Percentiles rank a stretch among this genome's conserved stretches.
phyloP scores from a whole-genome alignment of 2,797 vertebrate species.

The Channa striata region DNA sequence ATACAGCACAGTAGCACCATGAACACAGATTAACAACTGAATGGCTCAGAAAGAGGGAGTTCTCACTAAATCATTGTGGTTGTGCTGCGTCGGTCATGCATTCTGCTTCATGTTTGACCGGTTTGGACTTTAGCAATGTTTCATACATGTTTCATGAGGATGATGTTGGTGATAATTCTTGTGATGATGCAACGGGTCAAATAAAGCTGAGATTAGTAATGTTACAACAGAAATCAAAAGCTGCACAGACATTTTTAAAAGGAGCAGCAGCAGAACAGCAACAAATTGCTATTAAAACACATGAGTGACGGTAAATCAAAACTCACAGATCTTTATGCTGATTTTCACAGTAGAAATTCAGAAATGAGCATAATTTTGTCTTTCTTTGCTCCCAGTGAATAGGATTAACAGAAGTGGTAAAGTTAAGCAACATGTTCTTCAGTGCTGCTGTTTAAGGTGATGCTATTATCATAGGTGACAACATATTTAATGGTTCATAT shows the following conservation, averaged over 20 bases:
- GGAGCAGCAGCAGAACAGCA: not conserved
- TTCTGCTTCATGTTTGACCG: slow-evolving; percentile 19
- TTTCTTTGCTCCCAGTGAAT: too few relatives aligned
- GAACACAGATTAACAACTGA: slow-evolving; percentile 53
- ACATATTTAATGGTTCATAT: not conserved
- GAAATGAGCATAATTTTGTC: too few relatives aligned
- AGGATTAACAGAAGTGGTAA: too few relatives aligned
- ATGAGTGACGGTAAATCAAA: too few relatives aligned
- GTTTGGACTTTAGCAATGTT: not conserved
- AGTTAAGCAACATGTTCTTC: not conserved
- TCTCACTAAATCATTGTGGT: slow-evolving; percentile 16
- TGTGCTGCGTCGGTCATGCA: not conserved
- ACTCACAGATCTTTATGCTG: too few relatives aligned
- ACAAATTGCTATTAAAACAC: not conserved
- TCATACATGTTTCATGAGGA: not conserved
- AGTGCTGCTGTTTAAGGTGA: not conserved
- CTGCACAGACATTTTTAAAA: not conserved
- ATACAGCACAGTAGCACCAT: not conserved
- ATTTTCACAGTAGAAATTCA: too few relatives aligned
- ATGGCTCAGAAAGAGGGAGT: slow-evolving; percentile 8
- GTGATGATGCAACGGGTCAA: slow-evolving; percentile 4
- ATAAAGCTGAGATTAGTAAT: slow-evolving; percentile 7
- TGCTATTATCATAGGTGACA: not conserved
- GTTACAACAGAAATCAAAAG: not conserved
- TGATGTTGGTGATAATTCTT: not conserved